These are phyloP conservation scores for Eulithis testata DNA, from an alignment of 2,888 invertebrate genomes.

Conservation along the genomic window DNA sequence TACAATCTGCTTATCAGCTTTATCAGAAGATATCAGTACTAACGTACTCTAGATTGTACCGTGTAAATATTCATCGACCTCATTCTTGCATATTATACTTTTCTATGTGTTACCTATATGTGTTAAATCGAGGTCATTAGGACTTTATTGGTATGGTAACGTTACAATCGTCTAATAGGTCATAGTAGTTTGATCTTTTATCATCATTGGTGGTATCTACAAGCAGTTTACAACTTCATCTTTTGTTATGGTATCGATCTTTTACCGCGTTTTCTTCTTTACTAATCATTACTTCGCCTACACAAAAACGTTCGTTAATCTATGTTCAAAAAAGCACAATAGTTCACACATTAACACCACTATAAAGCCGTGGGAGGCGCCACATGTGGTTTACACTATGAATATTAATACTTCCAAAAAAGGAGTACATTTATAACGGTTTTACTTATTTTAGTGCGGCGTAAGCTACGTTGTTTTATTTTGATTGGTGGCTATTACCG, in stretches of 20 bases:
- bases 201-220: constrained; percentile 15
- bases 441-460: constrained; percentile 38
- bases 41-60: constrained; percentile 36
- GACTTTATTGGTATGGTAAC: neutral
- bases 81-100: constrained; percentile 48
- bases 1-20: constrained; percentile 42
- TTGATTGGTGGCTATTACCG: constrained; percentile 15
- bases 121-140: neutral
- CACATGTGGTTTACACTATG: constrained; percentile 50
- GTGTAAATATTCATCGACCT: constrained; percentile 46
- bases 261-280: neutral
- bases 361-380: constrained; percentile 56
- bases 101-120: constrained; percentile 15
- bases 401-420: constrained; percentile 39
- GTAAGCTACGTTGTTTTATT: constrained; percentile 28
- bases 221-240: neutral
- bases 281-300: constrained; percentile 8
- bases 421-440: constrained; percentile 44
- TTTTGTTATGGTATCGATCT: neutral
- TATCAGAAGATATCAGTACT: constrained; percentile 48
- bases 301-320: constrained; percentile 17
- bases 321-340: constrained; percentile 12
- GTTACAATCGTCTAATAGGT: neutral
- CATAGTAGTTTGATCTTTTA: neutral
- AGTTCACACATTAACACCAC: constrained; percentile 29